Conservation (phyloP, 2,888 invertebrate species). For the Melangyna quadrimaculata region DNA sequence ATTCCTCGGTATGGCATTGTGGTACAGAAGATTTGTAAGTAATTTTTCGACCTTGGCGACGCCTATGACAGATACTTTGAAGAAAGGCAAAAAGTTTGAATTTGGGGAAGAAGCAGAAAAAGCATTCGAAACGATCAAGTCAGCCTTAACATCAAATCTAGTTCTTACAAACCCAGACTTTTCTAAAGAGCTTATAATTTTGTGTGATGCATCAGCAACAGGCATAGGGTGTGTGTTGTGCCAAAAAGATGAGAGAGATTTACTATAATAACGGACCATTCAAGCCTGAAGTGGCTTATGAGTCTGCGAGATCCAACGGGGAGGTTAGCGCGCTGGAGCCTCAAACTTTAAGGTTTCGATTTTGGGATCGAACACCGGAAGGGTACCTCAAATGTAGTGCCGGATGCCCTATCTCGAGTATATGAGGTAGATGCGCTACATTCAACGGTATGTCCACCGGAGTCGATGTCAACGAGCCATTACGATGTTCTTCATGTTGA, state of each 20-base stretch:
- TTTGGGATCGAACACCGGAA: background rate
- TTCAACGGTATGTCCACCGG: background rate
- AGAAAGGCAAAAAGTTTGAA: background rate
- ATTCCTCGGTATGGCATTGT: slow-evolving; percentile 8
- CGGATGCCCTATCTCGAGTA: background rate
- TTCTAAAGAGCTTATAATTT: background rate
- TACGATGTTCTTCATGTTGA: background rate
- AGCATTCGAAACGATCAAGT: background rate
- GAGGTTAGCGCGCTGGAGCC: background rate
- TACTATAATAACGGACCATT: background rate
- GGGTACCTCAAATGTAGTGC: background rate
- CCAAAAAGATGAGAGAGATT: slow-evolving; percentile 21
- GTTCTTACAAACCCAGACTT: slow-evolving; percentile 44
- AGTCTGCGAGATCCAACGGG: background rate
- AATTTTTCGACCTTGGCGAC: slow-evolving; percentile 41
- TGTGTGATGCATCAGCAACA: slow-evolving; percentile 45
- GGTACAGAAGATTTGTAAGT: background rate
- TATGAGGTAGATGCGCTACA: background rate
- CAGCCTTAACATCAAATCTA: background rate
- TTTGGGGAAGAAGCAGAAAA: background rate
- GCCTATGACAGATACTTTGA: slow-evolving; percentile 12
- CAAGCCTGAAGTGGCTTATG: background rate
- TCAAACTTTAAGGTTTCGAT: background rate
- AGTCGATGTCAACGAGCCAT: background rate
- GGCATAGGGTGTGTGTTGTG: slow-evolving; percentile 49